phyloP scores from a whole-genome alignment of 2,797 vertebrate species.

The Micropoecilia bifurca region DNA sequence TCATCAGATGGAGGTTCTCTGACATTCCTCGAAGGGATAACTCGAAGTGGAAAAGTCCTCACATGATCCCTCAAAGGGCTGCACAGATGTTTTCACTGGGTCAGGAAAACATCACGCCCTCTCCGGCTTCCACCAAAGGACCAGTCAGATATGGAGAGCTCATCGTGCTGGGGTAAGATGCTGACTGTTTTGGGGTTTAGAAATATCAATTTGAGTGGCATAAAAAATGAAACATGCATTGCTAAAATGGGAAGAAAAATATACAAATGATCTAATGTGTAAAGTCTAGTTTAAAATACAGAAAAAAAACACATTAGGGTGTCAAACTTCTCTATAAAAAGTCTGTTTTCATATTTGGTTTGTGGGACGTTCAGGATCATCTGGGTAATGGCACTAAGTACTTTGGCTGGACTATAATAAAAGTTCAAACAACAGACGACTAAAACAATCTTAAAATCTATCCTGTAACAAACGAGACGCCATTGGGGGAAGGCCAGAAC shows the following conservation, averaged over 20 bases:
- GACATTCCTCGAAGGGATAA: constrained; percentile 29
- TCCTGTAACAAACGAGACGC: neutral
- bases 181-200: neutral
- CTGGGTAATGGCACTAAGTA: neutral
- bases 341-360: neutral
- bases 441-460: neutral
- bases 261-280: neutral
- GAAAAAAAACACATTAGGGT: neutral
- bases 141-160: constrained; percentile 94
- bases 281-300: neutral
- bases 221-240: neutral
- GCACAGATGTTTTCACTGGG: constrained; percentile 70
- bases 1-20: constrained; percentile 61
- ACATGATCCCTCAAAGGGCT: neutral
- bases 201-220: neutral
- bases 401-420: neutral
- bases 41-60: neutral
- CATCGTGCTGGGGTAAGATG: constrained; percentile 90
- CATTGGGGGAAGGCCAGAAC: neutral
- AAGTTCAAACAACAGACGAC: neutral
- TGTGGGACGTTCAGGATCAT: neutral
- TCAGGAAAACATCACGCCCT: constrained; percentile 89
- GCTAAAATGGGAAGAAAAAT: neutral
- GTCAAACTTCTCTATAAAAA: neutral
- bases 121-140: constrained; percentile 82